Evolutionary conservation across 2,113 vertebrate genomes (phyloP).

Genomic region (Agelaius phoeniceus): DNA sequence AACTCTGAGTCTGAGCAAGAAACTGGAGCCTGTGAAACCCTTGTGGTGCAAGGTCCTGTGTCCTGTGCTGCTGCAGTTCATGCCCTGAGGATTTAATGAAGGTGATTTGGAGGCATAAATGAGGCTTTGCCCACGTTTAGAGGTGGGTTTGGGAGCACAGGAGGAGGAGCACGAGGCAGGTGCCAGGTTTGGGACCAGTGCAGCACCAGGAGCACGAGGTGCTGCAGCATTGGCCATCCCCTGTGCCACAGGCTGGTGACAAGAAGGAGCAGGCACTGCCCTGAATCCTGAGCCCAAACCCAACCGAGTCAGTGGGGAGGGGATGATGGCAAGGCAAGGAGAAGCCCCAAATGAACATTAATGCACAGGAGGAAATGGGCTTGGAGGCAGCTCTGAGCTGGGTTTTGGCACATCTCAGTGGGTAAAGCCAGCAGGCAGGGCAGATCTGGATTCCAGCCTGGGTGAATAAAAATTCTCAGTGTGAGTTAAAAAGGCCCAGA

Average conservation of each 20-base stretch:
- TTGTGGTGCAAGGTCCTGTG: not conserved
- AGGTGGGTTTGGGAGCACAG: fast-evolving
- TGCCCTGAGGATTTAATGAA: not conserved
- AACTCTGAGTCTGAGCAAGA: not conserved
- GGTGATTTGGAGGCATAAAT: not conserved
- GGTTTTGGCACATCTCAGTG: not conserved
- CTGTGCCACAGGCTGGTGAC: not conserved
- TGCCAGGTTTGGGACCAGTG: fast-evolving
- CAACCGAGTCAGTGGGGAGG: not conserved
- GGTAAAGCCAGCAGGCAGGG: not conserved
- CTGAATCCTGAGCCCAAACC: not conserved
- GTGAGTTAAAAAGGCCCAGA: not conserved
- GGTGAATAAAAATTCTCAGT: not conserved
- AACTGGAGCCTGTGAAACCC: not conserved
- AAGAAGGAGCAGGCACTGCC: not conserved
- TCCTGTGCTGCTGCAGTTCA: not conserved
- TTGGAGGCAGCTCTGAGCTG: not conserved
- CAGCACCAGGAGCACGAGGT: not conserved
- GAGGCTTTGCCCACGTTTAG: not conserved
- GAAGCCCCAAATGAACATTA: not conserved
- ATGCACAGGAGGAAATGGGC: not conserved
- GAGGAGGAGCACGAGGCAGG: not conserved
- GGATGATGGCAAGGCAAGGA: not conserved
- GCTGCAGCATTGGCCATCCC: not conserved
- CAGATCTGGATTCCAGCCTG: not conserved